Evolutionary conservation across 2,797 vertebrate species (phyloP), one percentile per base, ranked within the genome.

Genomic region (Coluber constrictor): DNA sequence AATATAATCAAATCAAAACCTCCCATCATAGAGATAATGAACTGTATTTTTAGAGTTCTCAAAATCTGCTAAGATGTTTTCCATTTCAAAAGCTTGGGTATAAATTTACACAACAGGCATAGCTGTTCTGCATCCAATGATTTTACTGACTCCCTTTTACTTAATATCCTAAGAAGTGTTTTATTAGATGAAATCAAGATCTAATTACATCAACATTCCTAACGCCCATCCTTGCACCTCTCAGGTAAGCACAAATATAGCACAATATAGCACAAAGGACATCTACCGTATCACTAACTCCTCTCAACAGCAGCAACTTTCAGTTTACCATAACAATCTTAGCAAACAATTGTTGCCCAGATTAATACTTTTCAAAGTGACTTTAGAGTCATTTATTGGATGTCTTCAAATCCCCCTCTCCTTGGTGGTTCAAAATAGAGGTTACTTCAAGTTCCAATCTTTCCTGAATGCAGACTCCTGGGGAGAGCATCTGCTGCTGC

Each of bases 401-500:
- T n/a, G 90, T 0, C 0, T 70, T 43, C 3, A 79, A 43, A 90
- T 23, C 93, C 90, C 90, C n/a, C 29, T 92, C 51, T 93, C 60
- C 43, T 94, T 79, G 59, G 79, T 89, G 3, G 3, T 0, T 0
- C 60, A 93, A 95, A 95, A 90, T 91, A 93, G 93, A 47, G 94
- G 93, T 94, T 92, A 6, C 88, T 92, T 79, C 93, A 60, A 60
- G 91, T 92, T 51, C 0, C 0, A 93, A 94, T 93, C 87, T 90
- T 94, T 56, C 5, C 66, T 0, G 0, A 95, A 94, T 70, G 94
- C 95, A 93, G 83, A 93, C 94, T 95, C 95, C 93, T 93, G 89
- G 93, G 87, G 92, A 90, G 94, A 95, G 96, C 96, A 97, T 95
- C 96, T 97, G 96, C 94, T 94, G 90, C 91, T 4, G 1, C 96